Percentiles rank a stretch among this genome's conserved stretches.
Conservation (phyloP, 2,113 vertebrate genomes). For the Chamaea fasciata region DNA sequence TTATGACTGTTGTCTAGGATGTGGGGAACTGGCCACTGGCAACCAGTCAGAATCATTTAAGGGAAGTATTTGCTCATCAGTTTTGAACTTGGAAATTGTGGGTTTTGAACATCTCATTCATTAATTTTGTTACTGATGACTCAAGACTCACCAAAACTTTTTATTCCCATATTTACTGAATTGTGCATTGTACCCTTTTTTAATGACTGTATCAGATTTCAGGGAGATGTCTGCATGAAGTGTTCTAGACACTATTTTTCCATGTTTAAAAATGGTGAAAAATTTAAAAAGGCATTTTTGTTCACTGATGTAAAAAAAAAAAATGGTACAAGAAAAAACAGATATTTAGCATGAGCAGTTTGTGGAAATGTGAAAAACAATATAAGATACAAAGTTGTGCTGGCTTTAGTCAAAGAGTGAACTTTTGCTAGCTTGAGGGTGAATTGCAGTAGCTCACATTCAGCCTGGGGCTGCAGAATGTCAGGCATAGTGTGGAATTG, state of each 20-base stretch:
- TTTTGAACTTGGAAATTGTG: slow-evolving; percentile 29
- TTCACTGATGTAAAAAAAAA: slow-evolving; percentile 16
- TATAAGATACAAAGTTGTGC: neutral
- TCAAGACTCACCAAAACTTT: slow-evolving; percentile 51
- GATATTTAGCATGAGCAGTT: neutral
- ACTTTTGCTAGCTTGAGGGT: neutral
- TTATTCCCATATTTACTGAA: slow-evolving; percentile 22
- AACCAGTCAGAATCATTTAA: slow-evolving; percentile 22
- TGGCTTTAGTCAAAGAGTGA: neutral
- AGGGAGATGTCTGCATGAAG: slow-evolving; percentile 35
- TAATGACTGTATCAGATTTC: slow-evolving; percentile 53
- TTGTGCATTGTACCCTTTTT: neutral
- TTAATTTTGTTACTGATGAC: slow-evolving; percentile 36
- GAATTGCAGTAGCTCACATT: neutral
- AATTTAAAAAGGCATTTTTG: neutral
- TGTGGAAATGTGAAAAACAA: slow-evolving; percentile 12
- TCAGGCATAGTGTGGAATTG: neutral
- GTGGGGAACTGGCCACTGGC: neutral
- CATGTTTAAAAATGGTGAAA: slow-evolving; percentile 43
- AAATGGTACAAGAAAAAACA: neutral
- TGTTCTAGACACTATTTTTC: slow-evolving; percentile 38
- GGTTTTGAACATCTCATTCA: slow-evolving; percentile 2
- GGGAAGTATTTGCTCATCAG: slow-evolving; percentile 9
- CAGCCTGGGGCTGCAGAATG: neutral
- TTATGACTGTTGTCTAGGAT: slow-evolving; percentile 36